Percentiles rank a stretch among this genome's conserved stretches.
Conservation (phyloP, 2,113 vertebrate genomes). For the Pteronura brasiliensis region DNA sequence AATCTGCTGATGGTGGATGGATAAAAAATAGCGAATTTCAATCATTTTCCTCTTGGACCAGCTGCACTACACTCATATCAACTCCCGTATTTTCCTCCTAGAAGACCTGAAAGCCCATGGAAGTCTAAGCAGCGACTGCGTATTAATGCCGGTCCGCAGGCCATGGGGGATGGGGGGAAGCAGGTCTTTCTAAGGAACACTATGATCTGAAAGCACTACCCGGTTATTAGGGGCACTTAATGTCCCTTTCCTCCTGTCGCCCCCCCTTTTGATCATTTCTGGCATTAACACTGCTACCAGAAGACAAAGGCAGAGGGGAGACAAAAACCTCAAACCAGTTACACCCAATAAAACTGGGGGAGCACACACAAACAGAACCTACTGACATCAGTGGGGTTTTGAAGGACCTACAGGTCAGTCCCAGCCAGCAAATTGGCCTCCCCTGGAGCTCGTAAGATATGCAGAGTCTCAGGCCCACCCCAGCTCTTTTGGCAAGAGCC, state of each 20-base stretch:
- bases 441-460: fast-evolving
- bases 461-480: too few relatives aligned
- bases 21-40: neutral
- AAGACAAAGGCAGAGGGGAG: neutral
- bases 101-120: neutral
- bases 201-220: neutral
- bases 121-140: neutral
- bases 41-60: neutral
- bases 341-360: neutral
- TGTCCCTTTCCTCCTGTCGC: neutral
- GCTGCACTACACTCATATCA: neutral
- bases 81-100: neutral
- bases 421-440: neutral
- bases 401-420: neutral
- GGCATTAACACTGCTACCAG: neutral
- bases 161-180: too few relatives aligned
- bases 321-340: neutral
- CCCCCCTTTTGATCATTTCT: neutral
- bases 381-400: neutral
- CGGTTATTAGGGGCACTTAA: neutral
- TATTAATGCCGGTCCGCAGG: neutral
- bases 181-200: neutral
- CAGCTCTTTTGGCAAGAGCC: neutral
- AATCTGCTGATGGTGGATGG: neutral
- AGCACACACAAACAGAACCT: neutral